Evolutionary conservation across 30 jellyfish, hydroid and myxozoan species (phyloP), one percentile per base, ranked within the genome.

Genomic region (Aurelia aurita): DNA sequence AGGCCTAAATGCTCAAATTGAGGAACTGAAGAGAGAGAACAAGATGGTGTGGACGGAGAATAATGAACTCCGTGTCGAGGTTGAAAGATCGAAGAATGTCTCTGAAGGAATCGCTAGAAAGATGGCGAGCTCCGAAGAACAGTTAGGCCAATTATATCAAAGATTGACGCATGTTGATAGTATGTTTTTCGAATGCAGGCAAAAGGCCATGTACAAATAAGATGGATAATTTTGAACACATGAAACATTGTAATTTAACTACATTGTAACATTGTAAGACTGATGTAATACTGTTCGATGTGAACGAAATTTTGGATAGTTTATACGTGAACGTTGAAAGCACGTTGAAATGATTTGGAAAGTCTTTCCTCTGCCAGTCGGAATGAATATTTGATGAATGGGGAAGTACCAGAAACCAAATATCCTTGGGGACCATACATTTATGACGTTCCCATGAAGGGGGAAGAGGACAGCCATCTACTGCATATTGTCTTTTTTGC

Each of bases 111-210:
- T 82, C 44, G 76, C 88, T 35, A 58, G 91, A 60, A 72, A 90
- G 51, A 61, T 93, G 79, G 80, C 59, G 49, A 72, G 71, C 67
- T 89, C 97, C 21, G 96, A 87, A 58, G 93, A 87, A 16, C 91
- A 83, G n/a, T 43, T 93, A 13, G 55, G 62, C 46, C 26, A 72
- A 5, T 39, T 93, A 75, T 82, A 82, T 74, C 87, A 86, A 23
- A 82, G 73, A 46, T 64, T 93, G 46, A 67, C 98, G 19, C 58
- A 89, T 34, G 82, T 93, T n/a, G 98, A 93, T 55, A 72, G 60
- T 9, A 58, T 87, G 51, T 67, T 93, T 60, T 80, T 65, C 27
- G 91, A 93, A 45, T 87, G 97, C 34, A 93, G 84, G 69, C 92
- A 77, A 59, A 78, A 93, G 58, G 93, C 96, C 34, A 89, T 93